These are phyloP conservation scores for Sinocyclocheilus anophthalmus DNA, from an alignment of 2,113 vertebrate genomes.

Conservation along the genomic window DNA sequence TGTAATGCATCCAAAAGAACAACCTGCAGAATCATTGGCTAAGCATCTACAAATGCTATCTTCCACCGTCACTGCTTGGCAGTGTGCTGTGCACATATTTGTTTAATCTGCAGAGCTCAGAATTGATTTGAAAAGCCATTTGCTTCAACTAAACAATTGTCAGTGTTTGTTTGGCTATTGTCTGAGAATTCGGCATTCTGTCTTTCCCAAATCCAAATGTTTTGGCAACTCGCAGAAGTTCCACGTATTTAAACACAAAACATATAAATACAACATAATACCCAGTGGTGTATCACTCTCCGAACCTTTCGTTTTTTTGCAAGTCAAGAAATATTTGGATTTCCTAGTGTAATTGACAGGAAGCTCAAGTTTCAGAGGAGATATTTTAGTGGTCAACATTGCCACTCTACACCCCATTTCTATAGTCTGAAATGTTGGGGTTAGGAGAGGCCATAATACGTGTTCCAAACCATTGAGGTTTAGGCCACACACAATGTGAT, in stretches of 20 bases:
- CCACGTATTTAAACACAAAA: constrained; percentile 28
- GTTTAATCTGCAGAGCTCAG: background rate
- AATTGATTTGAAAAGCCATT: background rate
- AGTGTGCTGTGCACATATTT: background rate
- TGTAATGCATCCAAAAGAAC: constrained; percentile 49
- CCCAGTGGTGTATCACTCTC: constrained; percentile 1
- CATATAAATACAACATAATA: constrained; percentile 30
- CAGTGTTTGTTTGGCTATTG: background rate
- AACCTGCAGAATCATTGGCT: background rate
- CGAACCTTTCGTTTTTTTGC: background rate
- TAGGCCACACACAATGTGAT: constrained; percentile 69
- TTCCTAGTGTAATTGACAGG: constrained; percentile 37
- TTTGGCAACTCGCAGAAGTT: constrained; percentile 18
- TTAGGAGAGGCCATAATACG: constrained; percentile 44
- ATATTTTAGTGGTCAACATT: constrained; percentile 61
- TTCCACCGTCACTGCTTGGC: background rate
- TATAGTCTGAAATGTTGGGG: constrained; percentile 58
- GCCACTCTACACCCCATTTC: constrained; percentile 64
- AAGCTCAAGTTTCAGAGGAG: constrained; percentile 47
- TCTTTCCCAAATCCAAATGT: constrained; percentile 5
- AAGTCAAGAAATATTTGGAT: constrained; percentile 35
- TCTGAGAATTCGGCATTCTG: background rate
- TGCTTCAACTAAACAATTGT: background rate
- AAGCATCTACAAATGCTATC: background rate
- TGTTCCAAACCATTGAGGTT: constrained; percentile 57